These are phyloP conservation scores for Galleria mellonella DNA, from an alignment of 1,140 invertebrate genomes.

Conservation along the genomic window DNA sequence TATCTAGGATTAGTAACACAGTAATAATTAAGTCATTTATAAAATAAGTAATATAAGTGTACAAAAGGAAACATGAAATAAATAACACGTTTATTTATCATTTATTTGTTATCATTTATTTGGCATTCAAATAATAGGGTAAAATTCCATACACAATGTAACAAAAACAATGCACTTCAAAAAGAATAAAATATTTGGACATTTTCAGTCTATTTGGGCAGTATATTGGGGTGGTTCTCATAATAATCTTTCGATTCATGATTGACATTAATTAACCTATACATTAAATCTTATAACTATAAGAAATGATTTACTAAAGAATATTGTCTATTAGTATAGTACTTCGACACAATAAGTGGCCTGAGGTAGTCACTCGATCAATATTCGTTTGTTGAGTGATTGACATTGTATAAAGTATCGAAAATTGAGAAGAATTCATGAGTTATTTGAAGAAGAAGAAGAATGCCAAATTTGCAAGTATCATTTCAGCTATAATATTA, in stretches of 20 bases:
- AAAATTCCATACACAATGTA: conserved; percentile 59
- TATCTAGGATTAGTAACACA: conserved; percentile 86
- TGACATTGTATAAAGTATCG: conserved; percentile 5
- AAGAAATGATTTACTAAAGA: not conserved
- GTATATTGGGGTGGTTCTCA: conserved; percentile 31
- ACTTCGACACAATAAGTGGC: not conserved
- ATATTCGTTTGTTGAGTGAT: too few species aligned
- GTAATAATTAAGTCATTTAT: conserved; percentile 22
- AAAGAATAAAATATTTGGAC: conserved; percentile 66
- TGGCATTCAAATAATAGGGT: conserved; percentile 69
- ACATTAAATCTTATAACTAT: conserved; percentile 7
- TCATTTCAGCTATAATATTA: conserved; percentile 25
- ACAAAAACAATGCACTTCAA: conserved; percentile 57
- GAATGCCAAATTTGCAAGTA: conserved; percentile 37
- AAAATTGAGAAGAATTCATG: conserved; percentile 13
- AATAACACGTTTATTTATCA: conserved; percentile 23
- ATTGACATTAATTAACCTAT: conserved; percentile 5
- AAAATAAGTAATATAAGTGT: conserved; percentile 12
- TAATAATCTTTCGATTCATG: conserved; percentile 4
- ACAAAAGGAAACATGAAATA: conserved; percentile 24
- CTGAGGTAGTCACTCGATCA: too few species aligned
- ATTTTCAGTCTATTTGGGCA: conserved; percentile 68
- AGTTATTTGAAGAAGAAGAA: conserved; percentile 12
- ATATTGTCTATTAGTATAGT: conserved; percentile 4
- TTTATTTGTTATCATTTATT: conserved; percentile 52